Percentiles rank a stretch among this genome's conserved stretches.
These are phyloP conservation scores for Phyto melanocephala DNA, from an alignment of 2,888 invertebrate species.

Conservation along the genomic window DNA sequence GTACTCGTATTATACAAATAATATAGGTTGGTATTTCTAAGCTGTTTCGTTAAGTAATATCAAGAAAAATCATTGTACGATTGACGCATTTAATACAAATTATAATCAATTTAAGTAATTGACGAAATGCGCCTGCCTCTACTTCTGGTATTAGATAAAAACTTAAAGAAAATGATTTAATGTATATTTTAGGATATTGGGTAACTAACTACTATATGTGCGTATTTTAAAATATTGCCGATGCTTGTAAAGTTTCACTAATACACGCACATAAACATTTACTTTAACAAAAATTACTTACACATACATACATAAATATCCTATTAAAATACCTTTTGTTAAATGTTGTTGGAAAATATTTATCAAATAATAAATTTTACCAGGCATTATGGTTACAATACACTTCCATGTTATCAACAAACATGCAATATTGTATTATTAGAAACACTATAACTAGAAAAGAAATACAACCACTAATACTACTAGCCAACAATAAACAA, in stretches of 20 bases:
- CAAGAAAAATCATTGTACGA: no score
- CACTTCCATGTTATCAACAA: constrained; percentile 12
- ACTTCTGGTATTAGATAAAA: no score
- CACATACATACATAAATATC: background rate
- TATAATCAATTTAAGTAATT: no score
- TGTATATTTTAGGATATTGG: no score
- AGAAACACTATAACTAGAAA: background rate
- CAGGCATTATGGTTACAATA: constrained; percentile 20
- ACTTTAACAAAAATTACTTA: background rate
- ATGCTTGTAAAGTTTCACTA: constrained; percentile 1
- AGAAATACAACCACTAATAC: background rate
- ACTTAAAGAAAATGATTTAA: no score
- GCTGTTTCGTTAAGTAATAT: no score
- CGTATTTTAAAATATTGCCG: constrained; percentile 15
- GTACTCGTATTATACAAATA: no score
- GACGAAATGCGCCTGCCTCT: no score
- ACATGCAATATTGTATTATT: constrained; percentile 48
- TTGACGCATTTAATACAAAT: no score
- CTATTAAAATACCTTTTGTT: constrained; percentile 38
- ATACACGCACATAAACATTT: background rate
- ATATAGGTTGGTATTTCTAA: no score
- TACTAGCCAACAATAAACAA: background rate
- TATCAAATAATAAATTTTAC: constrained; percentile 51
- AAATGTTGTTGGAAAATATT: constrained; percentile 47
- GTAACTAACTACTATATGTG: background rate